These are phyloP conservation scores for Pogonus chalceus DNA, from an alignment of 1,140 invertebrate genomes.

Conservation along the genomic window DNA sequence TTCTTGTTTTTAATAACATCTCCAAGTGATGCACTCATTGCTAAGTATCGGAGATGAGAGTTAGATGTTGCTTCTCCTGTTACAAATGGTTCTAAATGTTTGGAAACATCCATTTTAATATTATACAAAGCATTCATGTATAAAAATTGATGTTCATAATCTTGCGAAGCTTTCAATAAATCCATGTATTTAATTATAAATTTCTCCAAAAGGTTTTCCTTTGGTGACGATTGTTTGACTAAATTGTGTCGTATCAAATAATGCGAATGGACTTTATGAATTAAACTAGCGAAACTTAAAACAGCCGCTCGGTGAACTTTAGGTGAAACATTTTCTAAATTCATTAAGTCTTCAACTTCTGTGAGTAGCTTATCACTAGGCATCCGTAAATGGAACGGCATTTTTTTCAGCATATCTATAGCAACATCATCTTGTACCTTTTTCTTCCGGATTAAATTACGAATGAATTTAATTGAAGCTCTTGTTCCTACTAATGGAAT, in stretches of 20 bases:
- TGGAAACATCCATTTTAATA: conserved; percentile 19
- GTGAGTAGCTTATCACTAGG: conserved; percentile 30
- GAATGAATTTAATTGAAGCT: conserved; percentile 30
- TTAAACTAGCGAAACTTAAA: conserved; percentile 32
- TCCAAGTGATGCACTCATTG: conserved; percentile 27
- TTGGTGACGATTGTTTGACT: too few species aligned
- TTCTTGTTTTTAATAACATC: conserved; percentile 21
- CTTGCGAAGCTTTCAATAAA: conserved; percentile 19
- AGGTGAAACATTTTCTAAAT: conserved; percentile 15
- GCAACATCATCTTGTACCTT: conserved; percentile 23
- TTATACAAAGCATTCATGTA: conserved; percentile 25
- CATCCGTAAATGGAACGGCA: conserved; percentile 32
- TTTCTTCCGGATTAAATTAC: conserved; percentile 29
- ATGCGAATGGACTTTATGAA: conserved; percentile 26
- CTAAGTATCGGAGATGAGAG: conserved; percentile 28
- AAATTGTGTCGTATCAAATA: neutral
- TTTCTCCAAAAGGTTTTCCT: too few species aligned
- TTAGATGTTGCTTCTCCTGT: conserved; percentile 16
- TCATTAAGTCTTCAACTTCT: conserved; percentile 31
- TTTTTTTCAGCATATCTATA: conserved; percentile 27
- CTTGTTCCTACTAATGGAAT: conserved; percentile 36
- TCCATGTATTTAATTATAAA: too few species aligned
- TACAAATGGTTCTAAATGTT: conserved; percentile 20
- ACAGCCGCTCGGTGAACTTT: conserved; percentile 30
- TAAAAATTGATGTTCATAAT: conserved; percentile 16